Evolutionary conservation across 1,140 invertebrate genomes (phyloP).

Genomic region (Bombus confusus): DNA sequence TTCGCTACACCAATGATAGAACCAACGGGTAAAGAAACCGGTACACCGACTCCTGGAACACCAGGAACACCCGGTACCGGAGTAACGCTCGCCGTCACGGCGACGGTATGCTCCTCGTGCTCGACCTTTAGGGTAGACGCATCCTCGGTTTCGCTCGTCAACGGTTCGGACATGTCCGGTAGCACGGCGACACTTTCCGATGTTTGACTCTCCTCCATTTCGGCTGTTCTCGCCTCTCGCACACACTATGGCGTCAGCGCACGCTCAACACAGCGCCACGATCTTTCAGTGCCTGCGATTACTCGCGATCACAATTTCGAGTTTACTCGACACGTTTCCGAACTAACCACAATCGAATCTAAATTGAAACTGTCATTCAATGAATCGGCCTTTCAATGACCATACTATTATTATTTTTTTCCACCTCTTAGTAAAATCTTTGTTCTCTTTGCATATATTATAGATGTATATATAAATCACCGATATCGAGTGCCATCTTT

Average conservation of each 20-base stretch:
- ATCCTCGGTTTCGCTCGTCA: slow-evolving; percentile 84
- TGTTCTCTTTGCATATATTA: background rate
- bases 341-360: background rate
- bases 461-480: background rate
- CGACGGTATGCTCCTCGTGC: slow-evolving; percentile 81
- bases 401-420: slow-evolving; percentile 14
- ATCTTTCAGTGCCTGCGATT: slow-evolving; percentile 18
- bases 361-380: slow-evolving; percentile 1
- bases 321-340: background rate
- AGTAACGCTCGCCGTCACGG: slow-evolving; percentile 75
- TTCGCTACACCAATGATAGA: slow-evolving; percentile 88
- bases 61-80: slow-evolving; percentile 72
- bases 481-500: slow-evolving; percentile 40
- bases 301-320: slow-evolving; percentile 29
- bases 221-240: slow-evolving; percentile 76
- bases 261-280: slow-evolving; percentile 49
- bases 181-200: slow-evolving; percentile 84
- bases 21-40: slow-evolving; percentile 90
- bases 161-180: slow-evolving; percentile 85
- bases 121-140: slow-evolving; percentile 75
- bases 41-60: slow-evolving; percentile 84
- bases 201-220: slow-evolving; percentile 83
- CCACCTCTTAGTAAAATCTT: background rate
- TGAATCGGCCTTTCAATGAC: background rate
- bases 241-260: slow-evolving; percentile 61